Percentiles rank a stretch among this genome's conserved stretches.
Conservation (phyloP, 2,888 invertebrate species). For the Xestia sexstrigata region DNA sequence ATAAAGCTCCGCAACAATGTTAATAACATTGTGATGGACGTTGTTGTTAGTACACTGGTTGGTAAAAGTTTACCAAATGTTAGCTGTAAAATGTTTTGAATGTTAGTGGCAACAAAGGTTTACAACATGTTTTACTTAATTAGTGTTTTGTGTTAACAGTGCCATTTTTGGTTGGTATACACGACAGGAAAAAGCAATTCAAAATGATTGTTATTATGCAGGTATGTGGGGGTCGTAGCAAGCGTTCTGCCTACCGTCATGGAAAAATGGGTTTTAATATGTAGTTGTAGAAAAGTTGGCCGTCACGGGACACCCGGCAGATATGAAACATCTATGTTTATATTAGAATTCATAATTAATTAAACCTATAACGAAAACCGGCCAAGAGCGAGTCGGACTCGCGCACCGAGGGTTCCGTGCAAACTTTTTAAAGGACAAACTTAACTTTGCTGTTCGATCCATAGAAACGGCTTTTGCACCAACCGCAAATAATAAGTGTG, state of each 20-base stretch:
- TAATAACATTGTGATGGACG: slow-evolving; percentile 18
- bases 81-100: slow-evolving; percentile 32
- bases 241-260: not conserved
- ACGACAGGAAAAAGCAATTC: not conserved
- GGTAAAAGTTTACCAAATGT: slow-evolving; percentile 24
- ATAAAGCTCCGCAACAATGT: slow-evolving; percentile 10
- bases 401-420: too few relatives aligned
- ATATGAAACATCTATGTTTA: too few relatives aligned
- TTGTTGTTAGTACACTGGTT: slow-evolving; percentile 14
- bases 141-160: slow-evolving; percentile 20
- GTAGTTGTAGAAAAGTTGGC: too few relatives aligned
- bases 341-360: too few relatives aligned
- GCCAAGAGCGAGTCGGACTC: too few relatives aligned
- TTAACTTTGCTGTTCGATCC: too few relatives aligned
- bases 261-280: too few relatives aligned
- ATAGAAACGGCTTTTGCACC: too few relatives aligned
- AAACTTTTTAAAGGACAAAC: too few relatives aligned
- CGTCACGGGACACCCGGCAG: too few relatives aligned
- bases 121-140: slow-evolving; percentile 23
- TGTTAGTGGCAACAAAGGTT: slow-evolving; percentile 1
- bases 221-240: not conserved
- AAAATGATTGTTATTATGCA: not conserved
- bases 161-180: not conserved
- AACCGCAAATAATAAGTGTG: too few relatives aligned
- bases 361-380: too few relatives aligned